Evolutionary conservation across 2,797 vertebrate species (phyloP).

Genomic region (Dermochelys coriacea): DNA sequence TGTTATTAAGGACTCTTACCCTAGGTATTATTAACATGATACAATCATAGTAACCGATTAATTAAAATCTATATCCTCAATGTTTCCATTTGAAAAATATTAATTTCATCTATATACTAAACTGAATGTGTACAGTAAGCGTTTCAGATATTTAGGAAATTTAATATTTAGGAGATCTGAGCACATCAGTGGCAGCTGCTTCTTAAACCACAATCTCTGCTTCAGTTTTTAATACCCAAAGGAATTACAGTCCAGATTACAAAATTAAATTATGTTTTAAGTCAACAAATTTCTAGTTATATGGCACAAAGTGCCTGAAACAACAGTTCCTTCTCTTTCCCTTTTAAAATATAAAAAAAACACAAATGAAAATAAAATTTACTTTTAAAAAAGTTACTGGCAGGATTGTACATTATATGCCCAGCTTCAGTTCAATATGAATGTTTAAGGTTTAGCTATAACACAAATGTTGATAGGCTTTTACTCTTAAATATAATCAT

Average conservation of each 20-base stretch:
- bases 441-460: slow-evolving; percentile 37
- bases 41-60: slow-evolving; percentile 5
- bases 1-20: slow-evolving; percentile 16
- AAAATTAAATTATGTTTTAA: slow-evolving; percentile 38
- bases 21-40: slow-evolving; percentile 40
- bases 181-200: background rate
- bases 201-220: slow-evolving; percentile 41
- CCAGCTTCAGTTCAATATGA: slow-evolving; percentile 33
- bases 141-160: background rate
- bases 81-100: slow-evolving; percentile 46
- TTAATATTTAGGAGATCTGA: background rate
- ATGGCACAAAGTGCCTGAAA: slow-evolving; percentile 20
- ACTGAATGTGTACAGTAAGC: background rate
- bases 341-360: background rate
- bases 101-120: slow-evolving; percentile 31
- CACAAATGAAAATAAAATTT: background rate
- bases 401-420: slow-evolving; percentile 12
- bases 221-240: slow-evolving; percentile 65
- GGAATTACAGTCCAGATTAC: slow-evolving; percentile 53
- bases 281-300: slow-evolving; percentile 36
- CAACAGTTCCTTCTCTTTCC: background rate
- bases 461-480: slow-evolving; percentile 41
- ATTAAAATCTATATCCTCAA: background rate
- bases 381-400: slow-evolving; percentile 20
- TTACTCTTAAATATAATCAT: slow-evolving; percentile 40